A percentile compares a stretch with the other conserved stretches of the same genome.
Evolutionary conservation across 2,113 vertebrate genomes (phyloP).

Genomic region (Dipodomys ordii): DNA sequence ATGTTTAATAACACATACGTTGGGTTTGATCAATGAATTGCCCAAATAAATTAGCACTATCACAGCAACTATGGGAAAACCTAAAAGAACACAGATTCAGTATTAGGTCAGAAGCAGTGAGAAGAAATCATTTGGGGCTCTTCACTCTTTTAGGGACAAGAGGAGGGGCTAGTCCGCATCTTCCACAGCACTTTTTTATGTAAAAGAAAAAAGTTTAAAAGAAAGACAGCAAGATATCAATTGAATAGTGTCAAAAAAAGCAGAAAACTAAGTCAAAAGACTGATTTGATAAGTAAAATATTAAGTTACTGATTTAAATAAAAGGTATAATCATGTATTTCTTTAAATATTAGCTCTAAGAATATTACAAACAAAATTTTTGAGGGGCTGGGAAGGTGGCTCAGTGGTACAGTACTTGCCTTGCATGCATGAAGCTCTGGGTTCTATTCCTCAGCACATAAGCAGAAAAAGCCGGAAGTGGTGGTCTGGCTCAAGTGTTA

Average conservation of each 20-base stretch:
- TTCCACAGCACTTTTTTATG: slow-evolving; percentile 34
- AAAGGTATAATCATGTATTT: slow-evolving; percentile 9
- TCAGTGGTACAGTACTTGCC: no score
- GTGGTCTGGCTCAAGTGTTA: no score
- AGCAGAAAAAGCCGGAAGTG: no score
- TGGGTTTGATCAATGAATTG: neutral
- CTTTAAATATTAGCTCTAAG: neutral
- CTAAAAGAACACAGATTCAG: neutral
- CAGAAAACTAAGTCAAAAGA: slow-evolving; percentile 7
- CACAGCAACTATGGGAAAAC: neutral
- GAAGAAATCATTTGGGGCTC: neutral
- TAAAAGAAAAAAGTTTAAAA: neutral
- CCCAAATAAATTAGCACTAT: neutral
- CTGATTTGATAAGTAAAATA: neutral
- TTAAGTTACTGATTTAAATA: neutral
- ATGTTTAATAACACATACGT: slow-evolving; percentile 29
- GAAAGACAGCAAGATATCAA: neutral
- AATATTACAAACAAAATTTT: neutral
- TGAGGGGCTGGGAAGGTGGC: no score
- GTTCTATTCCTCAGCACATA: no score
- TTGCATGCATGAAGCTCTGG: no score
- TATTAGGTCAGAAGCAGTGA: neutral
- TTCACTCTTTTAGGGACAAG: accelerated
- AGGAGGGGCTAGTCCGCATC: no score
- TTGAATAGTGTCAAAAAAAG: neutral